phyloP scores from a whole-genome alignment of 2,113 vertebrate species.

The Origma solitaria region DNA sequence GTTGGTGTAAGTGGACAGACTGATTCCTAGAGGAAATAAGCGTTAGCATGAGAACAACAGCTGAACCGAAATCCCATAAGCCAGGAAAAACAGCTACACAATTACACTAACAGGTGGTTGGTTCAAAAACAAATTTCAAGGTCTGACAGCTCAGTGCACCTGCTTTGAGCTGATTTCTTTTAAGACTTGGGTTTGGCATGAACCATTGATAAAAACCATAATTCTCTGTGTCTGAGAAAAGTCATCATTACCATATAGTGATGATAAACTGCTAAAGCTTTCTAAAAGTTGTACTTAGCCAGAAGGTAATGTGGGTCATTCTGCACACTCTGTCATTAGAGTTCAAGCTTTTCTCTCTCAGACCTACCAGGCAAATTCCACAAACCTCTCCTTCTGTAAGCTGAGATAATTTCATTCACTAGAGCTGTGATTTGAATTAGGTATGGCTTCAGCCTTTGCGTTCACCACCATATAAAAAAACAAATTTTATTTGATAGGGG shows the following conservation, averaged over 20 bases:
- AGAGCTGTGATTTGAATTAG: not conserved
- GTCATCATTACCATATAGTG: slow-evolving; percentile 35
- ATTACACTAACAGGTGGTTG: slow-evolving; percentile 79
- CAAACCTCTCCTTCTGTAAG: not conserved
- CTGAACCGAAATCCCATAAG: slow-evolving; percentile 80
- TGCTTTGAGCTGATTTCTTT: slow-evolving; percentile 69
- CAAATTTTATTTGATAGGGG: not conserved
- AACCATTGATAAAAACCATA: slow-evolving; percentile 56
- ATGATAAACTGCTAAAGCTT: slow-evolving; percentile 51
- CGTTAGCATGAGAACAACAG: slow-evolving; percentile 78
- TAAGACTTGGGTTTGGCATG: slow-evolving; percentile 43
- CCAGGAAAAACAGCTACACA: slow-evolving; percentile 78
- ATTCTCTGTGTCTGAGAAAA: slow-evolving; percentile 53
- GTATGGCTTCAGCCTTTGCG: not conserved
- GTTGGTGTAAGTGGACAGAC: slow-evolving; percentile 48
- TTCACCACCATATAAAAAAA: not conserved
- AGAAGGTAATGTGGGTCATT: not conserved
- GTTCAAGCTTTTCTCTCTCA: not conserved
- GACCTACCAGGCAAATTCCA: not conserved
- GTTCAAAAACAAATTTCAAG: slow-evolving; percentile 80
- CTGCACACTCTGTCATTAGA: not conserved
- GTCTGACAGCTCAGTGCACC: slow-evolving; percentile 75
- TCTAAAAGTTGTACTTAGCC: not conserved
- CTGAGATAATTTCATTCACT: not conserved
- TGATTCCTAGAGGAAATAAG: slow-evolving; percentile 78